Conservation (phyloP, 2,113 vertebrate genomes). For the Poicephalus meyeri region DNA sequence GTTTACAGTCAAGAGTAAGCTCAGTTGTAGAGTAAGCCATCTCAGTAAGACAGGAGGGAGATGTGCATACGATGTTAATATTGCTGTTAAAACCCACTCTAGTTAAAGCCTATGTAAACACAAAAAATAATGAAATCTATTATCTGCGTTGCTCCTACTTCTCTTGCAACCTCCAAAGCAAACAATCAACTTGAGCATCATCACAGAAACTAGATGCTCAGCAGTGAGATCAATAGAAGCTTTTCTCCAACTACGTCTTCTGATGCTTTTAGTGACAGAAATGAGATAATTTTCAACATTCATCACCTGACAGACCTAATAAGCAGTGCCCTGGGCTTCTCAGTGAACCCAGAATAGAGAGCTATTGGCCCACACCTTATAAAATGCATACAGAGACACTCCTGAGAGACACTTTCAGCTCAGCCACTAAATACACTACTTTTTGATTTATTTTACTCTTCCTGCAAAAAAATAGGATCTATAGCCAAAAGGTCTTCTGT, state of each 20-base stretch:
- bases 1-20: neutral
- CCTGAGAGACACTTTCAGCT: neutral
- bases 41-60: neutral
- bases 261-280: neutral
- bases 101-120: neutral
- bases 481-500: neutral
- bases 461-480: neutral
- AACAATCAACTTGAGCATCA: neutral
- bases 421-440: neutral
- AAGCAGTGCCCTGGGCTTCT: neutral
- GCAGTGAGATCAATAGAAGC: neutral
- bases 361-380: neutral
- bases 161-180: neutral
- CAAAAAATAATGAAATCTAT: neutral
- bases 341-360: neutral
- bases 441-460: neutral
- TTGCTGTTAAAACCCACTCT: neutral
- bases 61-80: neutral
- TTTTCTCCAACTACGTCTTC: neutral
- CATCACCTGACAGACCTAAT: neutral
- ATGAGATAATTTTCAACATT: neutral
- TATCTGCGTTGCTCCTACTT: neutral
- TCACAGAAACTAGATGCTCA: neutral
- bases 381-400: neutral
- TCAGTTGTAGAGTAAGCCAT: neutral